Percentiles rank a stretch among this genome's conserved stretches.
Evolutionary conservation across 2,888 invertebrate species (phyloP).

Genomic region (Rhimphoctona megacephalus): DNA sequence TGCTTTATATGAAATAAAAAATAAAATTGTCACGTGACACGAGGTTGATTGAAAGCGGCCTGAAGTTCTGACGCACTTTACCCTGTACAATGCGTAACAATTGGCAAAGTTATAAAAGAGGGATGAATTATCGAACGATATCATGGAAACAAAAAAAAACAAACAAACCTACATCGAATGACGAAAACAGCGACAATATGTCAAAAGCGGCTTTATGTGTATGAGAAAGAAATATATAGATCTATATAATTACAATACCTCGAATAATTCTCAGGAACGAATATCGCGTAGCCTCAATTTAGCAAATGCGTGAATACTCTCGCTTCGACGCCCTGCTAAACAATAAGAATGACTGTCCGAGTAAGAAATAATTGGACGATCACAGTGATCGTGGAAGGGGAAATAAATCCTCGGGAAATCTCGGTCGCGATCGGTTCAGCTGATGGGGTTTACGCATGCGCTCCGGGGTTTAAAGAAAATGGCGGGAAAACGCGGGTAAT

Average conservation of each 20-base stretch:
- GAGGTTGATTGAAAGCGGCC: slow-evolving; percentile 13
- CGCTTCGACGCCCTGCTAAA: slow-evolving; percentile 84
- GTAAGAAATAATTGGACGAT: slow-evolving; percentile 57
- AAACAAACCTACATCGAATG: not conserved
- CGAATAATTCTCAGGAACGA: slow-evolving; percentile 48
- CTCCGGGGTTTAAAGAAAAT: not conserved
- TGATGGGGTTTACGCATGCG: slow-evolving; percentile 43
- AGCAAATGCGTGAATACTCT: slow-evolving; percentile 84
- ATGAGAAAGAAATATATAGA: slow-evolving; percentile 15
- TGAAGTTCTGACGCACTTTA: slow-evolving; percentile 40
- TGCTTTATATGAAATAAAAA: slow-evolving; percentile 35
- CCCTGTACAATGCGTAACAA: not conserved
- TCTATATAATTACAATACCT: slow-evolving; percentile 56
- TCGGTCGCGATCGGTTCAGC: slow-evolving; percentile 44
- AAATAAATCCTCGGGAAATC: slow-evolving; percentile 28
- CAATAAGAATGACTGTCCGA: slow-evolving; percentile 73
- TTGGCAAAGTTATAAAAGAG: not conserved
- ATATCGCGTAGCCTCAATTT: slow-evolving; percentile 61
- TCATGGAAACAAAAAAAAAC: not conserved
- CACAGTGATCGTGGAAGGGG: slow-evolving; percentile 8
- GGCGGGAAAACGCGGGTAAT: not conserved
- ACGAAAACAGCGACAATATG: not conserved
- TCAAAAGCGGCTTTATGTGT: not conserved
- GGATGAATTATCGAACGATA: not conserved
- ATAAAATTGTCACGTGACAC: slow-evolving; percentile 56